Conservation (phyloP, 1,140 invertebrate species). For the Diachasma alloeum region DNA sequence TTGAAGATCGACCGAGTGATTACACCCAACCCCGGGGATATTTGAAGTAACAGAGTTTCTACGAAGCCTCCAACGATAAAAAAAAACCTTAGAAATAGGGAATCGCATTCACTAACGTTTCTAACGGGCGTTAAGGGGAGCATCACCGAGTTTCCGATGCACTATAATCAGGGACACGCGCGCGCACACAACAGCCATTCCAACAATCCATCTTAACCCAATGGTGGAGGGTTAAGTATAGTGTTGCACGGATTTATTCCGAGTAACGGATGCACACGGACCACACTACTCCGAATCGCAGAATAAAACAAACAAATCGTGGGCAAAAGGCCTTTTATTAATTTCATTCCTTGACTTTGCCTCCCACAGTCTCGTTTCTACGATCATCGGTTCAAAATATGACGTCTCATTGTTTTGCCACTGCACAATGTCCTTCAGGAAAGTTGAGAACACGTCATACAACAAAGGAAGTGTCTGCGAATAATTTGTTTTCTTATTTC, state of each 20-base stretch:
- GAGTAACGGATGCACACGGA: slow-evolving; percentile 5
- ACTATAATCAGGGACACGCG: slow-evolving; percentile 16
- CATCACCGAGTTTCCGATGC: slow-evolving; percentile 9
- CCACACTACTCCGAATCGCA: neutral
- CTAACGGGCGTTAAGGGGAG: slow-evolving; percentile 8
- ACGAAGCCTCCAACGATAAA: neutral
- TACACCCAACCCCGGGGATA: neutral
- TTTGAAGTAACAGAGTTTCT: neutral
- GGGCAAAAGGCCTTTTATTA: neutral
- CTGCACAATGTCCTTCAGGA: no score
- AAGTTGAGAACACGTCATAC: no score
- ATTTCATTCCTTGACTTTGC: neutral
- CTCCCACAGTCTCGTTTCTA: neutral
- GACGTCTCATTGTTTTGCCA: no score
- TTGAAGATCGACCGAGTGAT: neutral
- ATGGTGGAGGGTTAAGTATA: slow-evolving; percentile 15
- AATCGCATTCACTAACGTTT: slow-evolving; percentile 7
- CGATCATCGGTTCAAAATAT: no score
- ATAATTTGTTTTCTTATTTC: no score
- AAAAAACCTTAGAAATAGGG: neutral
- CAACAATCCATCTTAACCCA: slow-evolving; percentile 12
- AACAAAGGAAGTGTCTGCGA: no score
- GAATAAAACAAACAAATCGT: neutral
- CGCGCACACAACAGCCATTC: neutral
- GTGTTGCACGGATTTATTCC: neutral